Conservation (phyloP, 2,888 invertebrate species). For the Acleris cristana region DNA sequence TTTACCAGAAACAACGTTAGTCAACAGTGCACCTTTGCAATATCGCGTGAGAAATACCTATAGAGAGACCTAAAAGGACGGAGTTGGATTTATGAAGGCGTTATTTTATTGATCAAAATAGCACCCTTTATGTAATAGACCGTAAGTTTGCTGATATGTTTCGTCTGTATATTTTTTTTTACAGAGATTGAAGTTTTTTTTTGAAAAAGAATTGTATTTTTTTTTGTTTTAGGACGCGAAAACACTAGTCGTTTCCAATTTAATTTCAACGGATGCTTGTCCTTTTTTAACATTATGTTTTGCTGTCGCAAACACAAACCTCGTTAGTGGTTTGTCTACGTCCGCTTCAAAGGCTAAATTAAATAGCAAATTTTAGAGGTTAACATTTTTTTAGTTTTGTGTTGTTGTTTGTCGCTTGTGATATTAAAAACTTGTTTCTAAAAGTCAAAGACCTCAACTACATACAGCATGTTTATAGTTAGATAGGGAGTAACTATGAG, state of each 20-base stretch:
- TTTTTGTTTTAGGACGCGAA: slow-evolving; percentile 1
- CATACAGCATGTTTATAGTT: no score
- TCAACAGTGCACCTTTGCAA: slow-evolving; percentile 4
- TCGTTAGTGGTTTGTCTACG: slow-evolving; percentile 1
- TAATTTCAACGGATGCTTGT: background rate
- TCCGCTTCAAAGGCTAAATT: background rate
- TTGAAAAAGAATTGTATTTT: background rate
- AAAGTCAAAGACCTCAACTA: no score
- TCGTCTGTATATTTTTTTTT: background rate
- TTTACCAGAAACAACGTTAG: slow-evolving; percentile 1
- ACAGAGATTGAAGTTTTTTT: background rate
- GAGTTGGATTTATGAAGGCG: slow-evolving; percentile 6
- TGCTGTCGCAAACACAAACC: background rate
- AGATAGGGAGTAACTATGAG: no score
- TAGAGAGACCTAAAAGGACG: slow-evolving; percentile 15
- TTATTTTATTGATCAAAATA: slow-evolving; percentile 18
- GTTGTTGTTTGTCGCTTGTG: no score
- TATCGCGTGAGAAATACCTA: slow-evolving; percentile 19
- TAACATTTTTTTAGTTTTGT: no score
- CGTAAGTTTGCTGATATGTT: slow-evolving; percentile 1
- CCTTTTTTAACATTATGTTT: slow-evolving; percentile 1
- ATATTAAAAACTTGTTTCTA: no score
- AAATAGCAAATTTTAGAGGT: no score
- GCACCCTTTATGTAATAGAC: slow-evolving; percentile 1
- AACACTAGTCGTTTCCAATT: slow-evolving; percentile 1